Conservation (phyloP, 2,113 vertebrate genomes). For the Perca flavescens region DNA sequence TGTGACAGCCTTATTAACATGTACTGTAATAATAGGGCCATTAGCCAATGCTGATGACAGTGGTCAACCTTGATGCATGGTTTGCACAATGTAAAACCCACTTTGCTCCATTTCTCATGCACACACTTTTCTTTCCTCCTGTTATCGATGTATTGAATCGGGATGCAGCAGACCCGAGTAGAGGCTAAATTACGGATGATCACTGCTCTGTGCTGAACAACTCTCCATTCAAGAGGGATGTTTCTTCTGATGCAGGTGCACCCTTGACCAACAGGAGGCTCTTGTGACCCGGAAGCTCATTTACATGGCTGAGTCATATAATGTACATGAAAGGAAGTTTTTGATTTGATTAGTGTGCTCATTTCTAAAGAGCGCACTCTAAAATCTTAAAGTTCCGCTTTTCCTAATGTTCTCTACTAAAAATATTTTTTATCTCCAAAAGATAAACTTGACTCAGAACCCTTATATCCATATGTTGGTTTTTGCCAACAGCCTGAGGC, state of each 20-base stretch:
- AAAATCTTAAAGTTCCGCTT: neutral
- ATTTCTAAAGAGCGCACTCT: neutral
- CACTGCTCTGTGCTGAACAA: conserved; percentile 5
- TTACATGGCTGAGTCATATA: neutral
- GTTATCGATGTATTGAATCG: neutral
- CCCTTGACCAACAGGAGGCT: conserved; percentile 5
- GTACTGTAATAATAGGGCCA: conserved; percentile 53
- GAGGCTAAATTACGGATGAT: neutral
- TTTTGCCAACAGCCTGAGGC: neutral
- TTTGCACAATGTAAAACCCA: conserved; percentile 1
- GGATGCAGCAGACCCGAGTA: neutral
- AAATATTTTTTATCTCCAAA: neutral
- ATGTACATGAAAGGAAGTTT: conserved; percentile 1
- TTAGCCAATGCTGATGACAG: conserved; percentile 41
- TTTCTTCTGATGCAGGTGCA: conserved; percentile 27
- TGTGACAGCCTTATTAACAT: conserved; percentile 20
- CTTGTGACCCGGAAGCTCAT: conserved; percentile 6
- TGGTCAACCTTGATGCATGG: conserved; percentile 18
- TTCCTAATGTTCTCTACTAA: neutral
- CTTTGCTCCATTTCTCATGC: neutral
- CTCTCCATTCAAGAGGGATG: conserved; percentile 29
- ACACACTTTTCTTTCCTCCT: neutral
- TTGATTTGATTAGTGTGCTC: neutral
- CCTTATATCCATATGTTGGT: neutral
- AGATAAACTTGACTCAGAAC: neutral